Evolutionary conservation across 2,797 vertebrate genomes (phyloP).

Genomic region (Pangasius larnaudii): DNA sequence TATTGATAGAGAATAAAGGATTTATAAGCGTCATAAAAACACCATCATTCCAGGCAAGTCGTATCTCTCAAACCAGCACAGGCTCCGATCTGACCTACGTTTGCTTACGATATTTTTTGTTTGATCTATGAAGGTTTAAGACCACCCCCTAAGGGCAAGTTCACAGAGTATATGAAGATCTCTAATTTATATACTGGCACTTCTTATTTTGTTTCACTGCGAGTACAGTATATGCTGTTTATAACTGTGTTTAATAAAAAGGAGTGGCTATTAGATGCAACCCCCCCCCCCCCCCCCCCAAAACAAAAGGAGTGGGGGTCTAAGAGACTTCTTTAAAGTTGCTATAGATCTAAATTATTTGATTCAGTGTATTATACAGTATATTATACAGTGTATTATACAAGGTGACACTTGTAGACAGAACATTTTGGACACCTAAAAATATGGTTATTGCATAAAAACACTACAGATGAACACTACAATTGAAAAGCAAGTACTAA

Average conservation of each 20-base stretch:
- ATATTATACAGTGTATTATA: background rate
- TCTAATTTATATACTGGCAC: background rate
- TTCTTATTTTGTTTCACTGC: background rate
- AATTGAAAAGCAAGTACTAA: background rate
- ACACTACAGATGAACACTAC: too few relatives aligned
- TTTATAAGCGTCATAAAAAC: constrained; percentile 27
- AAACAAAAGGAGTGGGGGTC: too few relatives aligned
- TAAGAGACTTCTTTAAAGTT: background rate
- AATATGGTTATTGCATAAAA: background rate
- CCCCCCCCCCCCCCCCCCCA: too few relatives aligned
- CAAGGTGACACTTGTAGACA: background rate
- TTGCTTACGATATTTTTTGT: background rate
- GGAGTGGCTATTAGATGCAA: background rate
- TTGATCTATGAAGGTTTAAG: background rate
- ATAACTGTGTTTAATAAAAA: background rate
- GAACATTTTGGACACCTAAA: background rate
- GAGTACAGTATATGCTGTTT: background rate
- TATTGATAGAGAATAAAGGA: constrained; percentile 43
- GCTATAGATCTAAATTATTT: background rate
- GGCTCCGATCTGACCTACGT: background rate
- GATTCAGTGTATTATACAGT: background rate
- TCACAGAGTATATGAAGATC: background rate
- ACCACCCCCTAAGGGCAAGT: background rate
- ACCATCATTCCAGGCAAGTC: background rate
- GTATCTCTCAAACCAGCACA: background rate